These are phyloP conservation scores for Hipposideros larvatus DNA, from an alignment of 2,797 vertebrate genomes.

Conservation along the genomic window DNA sequence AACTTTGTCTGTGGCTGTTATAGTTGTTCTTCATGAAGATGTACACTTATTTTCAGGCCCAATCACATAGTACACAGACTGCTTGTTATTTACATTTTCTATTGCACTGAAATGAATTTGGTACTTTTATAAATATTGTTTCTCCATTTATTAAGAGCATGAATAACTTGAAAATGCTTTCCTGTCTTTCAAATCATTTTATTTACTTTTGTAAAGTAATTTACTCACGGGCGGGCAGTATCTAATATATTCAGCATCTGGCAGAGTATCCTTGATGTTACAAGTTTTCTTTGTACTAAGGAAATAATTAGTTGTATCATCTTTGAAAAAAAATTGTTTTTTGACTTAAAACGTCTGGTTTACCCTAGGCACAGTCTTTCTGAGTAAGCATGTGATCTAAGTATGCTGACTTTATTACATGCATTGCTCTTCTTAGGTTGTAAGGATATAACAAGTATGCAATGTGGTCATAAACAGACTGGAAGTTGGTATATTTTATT, in stretches of 20 bases:
- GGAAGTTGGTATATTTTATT: neutral
- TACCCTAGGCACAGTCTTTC: neutral
- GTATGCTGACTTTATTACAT: neutral
- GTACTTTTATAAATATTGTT: constrained; percentile 24
- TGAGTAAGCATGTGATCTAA: neutral
- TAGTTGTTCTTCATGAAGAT: neutral
- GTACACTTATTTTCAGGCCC: neutral
- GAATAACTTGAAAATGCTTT: constrained; percentile 24
- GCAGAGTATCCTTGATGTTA: neutral
- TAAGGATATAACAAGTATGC: neutral
- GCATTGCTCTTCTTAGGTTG: neutral
- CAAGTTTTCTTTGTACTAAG: constrained; percentile 3
- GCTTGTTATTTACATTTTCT: neutral
- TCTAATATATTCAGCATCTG: constrained; percentile 43
- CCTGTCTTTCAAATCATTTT: constrained; percentile 41
- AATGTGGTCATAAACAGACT: neutral
- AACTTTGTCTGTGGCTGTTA: neutral
- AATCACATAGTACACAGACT: neutral
- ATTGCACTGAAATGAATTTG: neutral
- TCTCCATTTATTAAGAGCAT: neutral
- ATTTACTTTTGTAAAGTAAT: constrained; percentile 42
- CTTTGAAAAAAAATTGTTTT: neutral
- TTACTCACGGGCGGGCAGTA: neutral
- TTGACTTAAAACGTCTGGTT: neutral
- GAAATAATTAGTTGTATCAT: constrained; percentile 28